Evolutionary conservation across 2,797 vertebrate genomes (phyloP).

Genomic region (Austrolebias charrua): DNA sequence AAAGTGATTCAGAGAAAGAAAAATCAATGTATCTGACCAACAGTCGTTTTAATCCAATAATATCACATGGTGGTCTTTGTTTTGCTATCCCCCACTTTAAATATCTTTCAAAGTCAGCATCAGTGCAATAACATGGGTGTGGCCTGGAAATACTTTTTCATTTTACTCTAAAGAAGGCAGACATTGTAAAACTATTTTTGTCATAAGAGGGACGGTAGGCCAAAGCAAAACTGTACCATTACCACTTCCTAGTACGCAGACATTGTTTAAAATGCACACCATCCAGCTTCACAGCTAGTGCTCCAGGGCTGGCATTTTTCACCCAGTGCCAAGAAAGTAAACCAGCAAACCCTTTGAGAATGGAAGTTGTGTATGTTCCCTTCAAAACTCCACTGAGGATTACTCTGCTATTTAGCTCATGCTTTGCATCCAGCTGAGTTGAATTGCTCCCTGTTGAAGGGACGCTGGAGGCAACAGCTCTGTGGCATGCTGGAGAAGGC

Average conservation of each 20-base stretch:
- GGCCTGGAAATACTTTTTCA: conserved; percentile 61
- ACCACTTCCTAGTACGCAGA: conserved; percentile 1
- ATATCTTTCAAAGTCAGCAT: conserved; percentile 62
- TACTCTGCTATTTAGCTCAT: conserved; percentile 62
- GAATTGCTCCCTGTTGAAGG: conserved; percentile 55
- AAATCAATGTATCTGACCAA: conserved; percentile 75
- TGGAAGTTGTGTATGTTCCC: conserved; percentile 44
- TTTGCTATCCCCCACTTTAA: conserved; percentile 37
- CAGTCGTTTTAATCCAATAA: conserved; percentile 65
- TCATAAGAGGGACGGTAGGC: conserved; percentile 13
- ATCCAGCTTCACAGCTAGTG: conserved; percentile 33
- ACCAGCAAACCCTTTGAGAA: conserved; percentile 59
- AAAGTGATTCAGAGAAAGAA: conserved; percentile 47
- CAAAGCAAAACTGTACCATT: conserved; percentile 19
- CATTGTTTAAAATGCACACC: conserved; percentile 35
- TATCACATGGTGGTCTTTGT: conserved; percentile 61
- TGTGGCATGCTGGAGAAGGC: conserved; percentile 37
- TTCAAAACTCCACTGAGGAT: conserved; percentile 54
- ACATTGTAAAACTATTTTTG: conserved; percentile 10
- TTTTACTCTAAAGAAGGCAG: conserved; percentile 17
- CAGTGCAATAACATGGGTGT: conserved; percentile 51
- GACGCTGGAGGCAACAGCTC: conserved; percentile 54
- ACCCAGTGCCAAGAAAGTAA: conserved; percentile 54
- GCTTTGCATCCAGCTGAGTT: conserved; percentile 57
- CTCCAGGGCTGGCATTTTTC: conserved; percentile 47